Conservation (phyloP, 2,113 vertebrate genomes). For the Lethenteron camtschaticum region DNA sequence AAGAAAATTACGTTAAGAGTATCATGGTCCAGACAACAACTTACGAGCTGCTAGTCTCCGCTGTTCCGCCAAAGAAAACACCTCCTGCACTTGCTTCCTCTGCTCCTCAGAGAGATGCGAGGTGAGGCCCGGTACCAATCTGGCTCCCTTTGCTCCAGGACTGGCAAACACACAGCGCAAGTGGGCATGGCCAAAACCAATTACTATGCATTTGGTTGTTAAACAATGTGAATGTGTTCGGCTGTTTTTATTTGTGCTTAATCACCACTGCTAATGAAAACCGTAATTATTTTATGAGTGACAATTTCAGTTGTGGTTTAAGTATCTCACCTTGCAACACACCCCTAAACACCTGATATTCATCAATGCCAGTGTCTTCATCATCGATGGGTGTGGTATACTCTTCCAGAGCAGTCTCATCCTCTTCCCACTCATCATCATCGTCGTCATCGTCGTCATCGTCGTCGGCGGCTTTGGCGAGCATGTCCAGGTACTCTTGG, state of each 20-base stretch:
- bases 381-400: slow-evolving; percentile 86
- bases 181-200: too few species aligned
- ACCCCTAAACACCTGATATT: slow-evolving; percentile 99
- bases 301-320: background rate
- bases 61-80: slow-evolving; percentile 89
- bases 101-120: slow-evolving; percentile 81
- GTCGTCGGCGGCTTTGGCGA: slow-evolving; percentile 88
- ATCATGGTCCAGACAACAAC: background rate
- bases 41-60: slow-evolving; percentile 87
- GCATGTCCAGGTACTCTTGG: slow-evolving; percentile 94
- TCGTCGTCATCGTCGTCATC: slow-evolving; percentile 90
- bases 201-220: too few species aligned
- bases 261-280: too few species aligned
- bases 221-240: too few species aligned
- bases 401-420: slow-evolving; percentile 85
- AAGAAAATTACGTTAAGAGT: too few species aligned
- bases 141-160: slow-evolving; percentile 35
- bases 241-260: too few species aligned
- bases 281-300: too few species aligned
- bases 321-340: slow-evolving; percentile 78
- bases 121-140: slow-evolving; percentile 88
- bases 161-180: background rate
- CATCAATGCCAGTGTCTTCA: slow-evolving; percentile 85
- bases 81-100: slow-evolving; percentile 83
- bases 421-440: slow-evolving; percentile 84